These are phyloP conservation scores for Anarsia innoxiella DNA, from an alignment of 2,888 invertebrate species.

Conservation along the genomic window DNA sequence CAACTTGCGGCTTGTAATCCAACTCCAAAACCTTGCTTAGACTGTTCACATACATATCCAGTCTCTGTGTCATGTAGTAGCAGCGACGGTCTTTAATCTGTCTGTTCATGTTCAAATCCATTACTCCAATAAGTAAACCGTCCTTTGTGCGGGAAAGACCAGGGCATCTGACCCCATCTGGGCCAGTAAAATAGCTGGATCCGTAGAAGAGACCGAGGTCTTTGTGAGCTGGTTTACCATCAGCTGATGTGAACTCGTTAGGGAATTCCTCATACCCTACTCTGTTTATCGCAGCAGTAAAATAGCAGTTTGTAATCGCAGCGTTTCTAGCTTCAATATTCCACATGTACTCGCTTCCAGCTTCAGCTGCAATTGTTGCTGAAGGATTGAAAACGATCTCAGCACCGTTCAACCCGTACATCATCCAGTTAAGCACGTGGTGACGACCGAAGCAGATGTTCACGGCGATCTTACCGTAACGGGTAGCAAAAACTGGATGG, in stretches of 20 bases:
- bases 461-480: slow-evolving; percentile 91
- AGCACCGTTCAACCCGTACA: slow-evolving; percentile 97
- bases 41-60: slow-evolving; percentile 91
- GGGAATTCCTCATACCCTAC: slow-evolving; percentile 93
- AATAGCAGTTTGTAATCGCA: slow-evolving; percentile 97
- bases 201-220: slow-evolving; percentile 97
- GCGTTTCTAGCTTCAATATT: slow-evolving; percentile 96
- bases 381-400: slow-evolving; percentile 99
- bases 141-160: slow-evolving; percentile 86
- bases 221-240: slow-evolving; percentile 86
- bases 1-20: slow-evolving; percentile 86
- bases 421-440: slow-evolving; percentile 98
- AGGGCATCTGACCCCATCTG: slow-evolving; percentile 94
- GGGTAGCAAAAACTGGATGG: slow-evolving; percentile 93
- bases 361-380: slow-evolving; percentile 87
- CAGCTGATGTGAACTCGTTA: slow-evolving; percentile 68
- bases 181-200: slow-evolving; percentile 94
- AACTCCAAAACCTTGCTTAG: slow-evolving; percentile 81
- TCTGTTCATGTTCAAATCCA: slow-evolving; percentile 95
- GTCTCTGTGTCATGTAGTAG: slow-evolving; percentile 96
- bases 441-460: slow-evolving; percentile 99
- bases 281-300: slow-evolving; percentile 94
- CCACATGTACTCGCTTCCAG: slow-evolving; percentile 93
- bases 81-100: slow-evolving; percentile 97
- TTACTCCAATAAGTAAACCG: slow-evolving; percentile 91